phyloP scores from a whole-genome alignment of 2,797 vertebrate genomes.

The Poeciliopsis turneri region DNA sequence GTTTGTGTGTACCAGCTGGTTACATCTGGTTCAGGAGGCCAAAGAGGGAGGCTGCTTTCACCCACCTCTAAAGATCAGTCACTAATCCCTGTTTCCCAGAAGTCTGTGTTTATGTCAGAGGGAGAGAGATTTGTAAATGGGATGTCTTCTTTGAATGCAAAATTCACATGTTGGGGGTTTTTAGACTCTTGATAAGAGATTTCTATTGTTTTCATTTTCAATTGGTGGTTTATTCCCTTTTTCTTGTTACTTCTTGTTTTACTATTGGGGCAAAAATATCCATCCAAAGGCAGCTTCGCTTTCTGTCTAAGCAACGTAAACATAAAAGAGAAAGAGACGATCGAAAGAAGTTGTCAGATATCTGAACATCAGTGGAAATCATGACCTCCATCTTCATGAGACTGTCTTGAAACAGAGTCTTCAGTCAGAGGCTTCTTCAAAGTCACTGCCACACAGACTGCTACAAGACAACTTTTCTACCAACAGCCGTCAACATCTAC shows the following conservation, averaged over 20 bases:
- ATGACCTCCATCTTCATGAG: too few relatives aligned
- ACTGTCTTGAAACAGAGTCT: too few relatives aligned
- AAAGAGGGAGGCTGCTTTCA: constrained; percentile 56
- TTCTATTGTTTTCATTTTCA: not conserved
- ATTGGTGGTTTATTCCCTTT: not conserved
- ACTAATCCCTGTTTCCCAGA: constrained; percentile 69
- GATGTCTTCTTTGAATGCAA: not conserved
- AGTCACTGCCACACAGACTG: too few relatives aligned
- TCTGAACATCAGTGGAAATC: not conserved
- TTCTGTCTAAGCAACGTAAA: not conserved
- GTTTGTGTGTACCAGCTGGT: constrained; percentile 64
- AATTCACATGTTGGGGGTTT: too few relatives aligned
- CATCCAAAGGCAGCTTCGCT: not conserved
- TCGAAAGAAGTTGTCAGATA: not conserved
- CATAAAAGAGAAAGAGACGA: not conserved
- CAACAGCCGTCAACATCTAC: too few relatives aligned
- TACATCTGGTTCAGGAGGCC: constrained; percentile 75
- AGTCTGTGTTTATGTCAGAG: constrained; percentile 32
- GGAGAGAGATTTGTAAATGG: not conserved
- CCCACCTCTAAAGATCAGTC: constrained; percentile 68
- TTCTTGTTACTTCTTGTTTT: not conserved
- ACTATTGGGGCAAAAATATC: not conserved
- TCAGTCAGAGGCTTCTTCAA: too few relatives aligned
- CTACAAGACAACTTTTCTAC: too few relatives aligned
- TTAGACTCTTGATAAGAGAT: not conserved